Evolutionary conservation across 2,113 vertebrate genomes (phyloP), one percentile per base, ranked within the genome.

Genomic region (Campylomormyrus tamandua): DNA sequence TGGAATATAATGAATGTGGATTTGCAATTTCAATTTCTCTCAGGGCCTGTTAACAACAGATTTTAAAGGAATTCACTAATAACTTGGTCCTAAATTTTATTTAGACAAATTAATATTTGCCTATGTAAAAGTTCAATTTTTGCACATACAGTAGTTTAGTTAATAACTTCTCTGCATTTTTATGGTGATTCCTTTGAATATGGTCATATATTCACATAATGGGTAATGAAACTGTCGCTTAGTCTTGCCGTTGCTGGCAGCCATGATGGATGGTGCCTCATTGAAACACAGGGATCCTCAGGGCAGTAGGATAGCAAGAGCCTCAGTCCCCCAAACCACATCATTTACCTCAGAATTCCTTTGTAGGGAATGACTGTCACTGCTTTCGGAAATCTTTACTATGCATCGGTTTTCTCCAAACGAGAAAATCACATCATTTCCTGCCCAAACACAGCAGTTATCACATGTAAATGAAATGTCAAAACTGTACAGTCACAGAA

Each of bases 121-220:
- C 74, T 87, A 58, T 66, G 77, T 87, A 91, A 90, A 90, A 89
- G 27, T 49, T 46, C 48, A 58, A 46, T 88, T 91, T 90, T 89
- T 90, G 87, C 58, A 88, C 52, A 91, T 83, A 90, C 70, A 87
- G 88, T 84, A 45, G 83, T 50, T 88, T 58, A 88, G 90, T 90
- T 91, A 90, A 91, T 91, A 89, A 90, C 86, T 85, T 89, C 83
- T 89, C 77, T 45, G 89, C 88, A 80, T 89, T 90, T 91, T 90
- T 90, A 92, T 91, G 87, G 90, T 53, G 87, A 90, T 91, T 91
- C 91, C 90, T 90, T 89, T 91, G 83, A 92, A 91, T 90, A 88
- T 90, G 90, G 90, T 90, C 88, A 90, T 91, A 91, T 92, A 90
- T 92, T 91, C 90, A 90, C 90, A 92, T 91, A 91, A 92, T 91